Evolutionary conservation across 2,797 vertebrate species (phyloP).

Genomic region (Ctenopoma multispine): DNA sequence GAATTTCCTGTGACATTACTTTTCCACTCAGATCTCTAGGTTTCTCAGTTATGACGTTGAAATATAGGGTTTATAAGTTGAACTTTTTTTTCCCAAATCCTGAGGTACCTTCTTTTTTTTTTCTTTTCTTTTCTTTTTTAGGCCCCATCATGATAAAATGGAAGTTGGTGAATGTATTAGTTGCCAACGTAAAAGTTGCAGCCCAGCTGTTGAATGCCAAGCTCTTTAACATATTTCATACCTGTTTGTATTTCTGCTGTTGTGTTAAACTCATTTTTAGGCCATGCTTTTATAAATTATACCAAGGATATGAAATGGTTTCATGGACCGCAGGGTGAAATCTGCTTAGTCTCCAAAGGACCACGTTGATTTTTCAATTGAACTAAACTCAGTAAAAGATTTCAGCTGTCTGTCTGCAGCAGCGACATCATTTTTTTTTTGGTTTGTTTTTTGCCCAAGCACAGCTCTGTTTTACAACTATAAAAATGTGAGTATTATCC

Average conservation of each 20-base stretch:
- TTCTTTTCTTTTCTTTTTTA: no score
- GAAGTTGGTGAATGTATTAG: conserved; percentile 68
- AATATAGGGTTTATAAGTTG: neutral
- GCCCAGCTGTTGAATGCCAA: conserved; percentile 50
- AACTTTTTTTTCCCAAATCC: no score
- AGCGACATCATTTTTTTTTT: neutral
- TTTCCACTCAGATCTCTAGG: neutral
- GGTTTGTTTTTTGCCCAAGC: neutral
- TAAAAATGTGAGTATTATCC: conserved; percentile 44
- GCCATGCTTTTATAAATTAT: conserved; percentile 7
- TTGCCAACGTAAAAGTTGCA: conserved; percentile 58
- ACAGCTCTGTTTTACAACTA: conserved; percentile 40
- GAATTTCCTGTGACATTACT: neutral
- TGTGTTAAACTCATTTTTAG: conserved; percentile 13
- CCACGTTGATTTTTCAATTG: conserved; percentile 12
- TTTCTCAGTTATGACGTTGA: neutral
- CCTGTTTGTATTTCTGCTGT: conserved; percentile 42
- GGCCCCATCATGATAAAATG: conserved; percentile 31
- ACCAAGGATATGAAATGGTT: conserved; percentile 13
- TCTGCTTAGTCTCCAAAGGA: conserved; percentile 16
- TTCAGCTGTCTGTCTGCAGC: conserved; percentile 33
- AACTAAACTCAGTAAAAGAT: neutral
- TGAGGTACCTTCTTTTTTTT: neutral
- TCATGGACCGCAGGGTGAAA: conserved; percentile 23
- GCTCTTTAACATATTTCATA: conserved; percentile 9